Evolutionary conservation across 2,797 vertebrate genomes (phyloP), one percentile per base, ranked within the genome.

Genomic region (Rhynchonycteris naso): DNA sequence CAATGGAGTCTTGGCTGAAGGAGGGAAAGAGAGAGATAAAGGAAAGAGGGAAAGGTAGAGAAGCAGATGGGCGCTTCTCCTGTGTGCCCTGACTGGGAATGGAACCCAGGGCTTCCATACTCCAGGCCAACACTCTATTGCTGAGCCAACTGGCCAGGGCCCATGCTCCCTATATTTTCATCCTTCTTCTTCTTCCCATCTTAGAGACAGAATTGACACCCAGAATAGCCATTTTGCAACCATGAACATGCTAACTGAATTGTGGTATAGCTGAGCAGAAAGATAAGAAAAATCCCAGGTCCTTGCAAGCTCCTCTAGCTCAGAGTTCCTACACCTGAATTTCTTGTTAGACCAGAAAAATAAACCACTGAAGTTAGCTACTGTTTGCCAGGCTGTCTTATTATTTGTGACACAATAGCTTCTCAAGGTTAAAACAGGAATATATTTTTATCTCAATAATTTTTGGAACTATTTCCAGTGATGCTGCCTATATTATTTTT

Each of bases 341-440:
- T 50, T 83, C 35, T 30, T 78, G 16, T 56, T 74, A 74, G 22
- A 28, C 47, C 30, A 81, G 58, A 52, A 59, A 87, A 72, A 65
- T 30, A 14, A 1, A n/a, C 13, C 11, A 58, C 4, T 69, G n/a
- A 35, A 11, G 7, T 79, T 76, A 90, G 21, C 6, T 3, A 14
- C 61, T 65, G 2, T 30, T 80, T 89, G 43, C 58, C n/a, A 90
- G 13, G 0, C 71, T 71, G 79, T 58, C 22, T 81, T 69, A 12
- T 59, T 90, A 68, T 87, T 90, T 66, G 38, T 94, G 47, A 71
- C 76, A 87, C 66, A 82, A 82, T 82, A 14, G 65, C 94, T 59
- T 30, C 81, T 78, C 90, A 80, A 86, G 6, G 18, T 78, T 52
- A 33, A 11, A 35, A 26, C 4, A 79, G 28, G 11, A 80, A 84